These are phyloP conservation scores for Plagiodera versicolora DNA, from an alignment of 2,888 invertebrate genomes.

Conservation along the genomic window DNA sequence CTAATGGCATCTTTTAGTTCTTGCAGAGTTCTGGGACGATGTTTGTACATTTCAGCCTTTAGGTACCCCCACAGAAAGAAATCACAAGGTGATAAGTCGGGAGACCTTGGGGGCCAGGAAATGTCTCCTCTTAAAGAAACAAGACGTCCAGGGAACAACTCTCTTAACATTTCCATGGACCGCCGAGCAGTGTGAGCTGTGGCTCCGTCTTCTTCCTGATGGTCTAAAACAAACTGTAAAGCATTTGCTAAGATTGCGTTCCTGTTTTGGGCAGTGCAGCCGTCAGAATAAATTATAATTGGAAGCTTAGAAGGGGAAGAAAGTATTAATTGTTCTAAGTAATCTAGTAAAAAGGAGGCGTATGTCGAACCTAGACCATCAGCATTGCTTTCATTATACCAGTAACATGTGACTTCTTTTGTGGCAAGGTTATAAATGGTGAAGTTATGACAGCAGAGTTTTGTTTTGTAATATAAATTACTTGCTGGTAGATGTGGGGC, in stretches of 20 bases:
- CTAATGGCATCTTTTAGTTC: too few species aligned
- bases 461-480: conserved; percentile 37
- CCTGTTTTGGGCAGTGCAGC: conserved; percentile 13
- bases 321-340: conserved; percentile 6
- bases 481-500: conserved; percentile 29
- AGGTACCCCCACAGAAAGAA: too few species aligned
- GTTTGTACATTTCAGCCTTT: too few species aligned
- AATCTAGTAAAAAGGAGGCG: conserved; percentile 22
- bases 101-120: too few species aligned
- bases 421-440: conserved; percentile 28
- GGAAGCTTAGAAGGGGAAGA: background rate
- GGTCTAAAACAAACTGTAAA: background rate
- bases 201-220: background rate
- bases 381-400: conserved; percentile 18
- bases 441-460: conserved; percentile 39
- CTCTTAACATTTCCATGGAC: too few species aligned
- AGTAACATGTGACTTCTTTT: background rate
- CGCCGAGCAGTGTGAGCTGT: background rate
- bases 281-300: conserved; percentile 17
- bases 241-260: conserved; percentile 2
- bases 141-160: too few species aligned
- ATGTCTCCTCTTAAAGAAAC: too few species aligned
- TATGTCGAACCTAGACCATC: conserved; percentile 22
- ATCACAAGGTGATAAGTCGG: too few species aligned
- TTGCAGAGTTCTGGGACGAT: too few species aligned